These are phyloP conservation scores for Papilio elwesi DNA, from an alignment of 2,888 invertebrate genomes.

Conservation along the genomic window DNA sequence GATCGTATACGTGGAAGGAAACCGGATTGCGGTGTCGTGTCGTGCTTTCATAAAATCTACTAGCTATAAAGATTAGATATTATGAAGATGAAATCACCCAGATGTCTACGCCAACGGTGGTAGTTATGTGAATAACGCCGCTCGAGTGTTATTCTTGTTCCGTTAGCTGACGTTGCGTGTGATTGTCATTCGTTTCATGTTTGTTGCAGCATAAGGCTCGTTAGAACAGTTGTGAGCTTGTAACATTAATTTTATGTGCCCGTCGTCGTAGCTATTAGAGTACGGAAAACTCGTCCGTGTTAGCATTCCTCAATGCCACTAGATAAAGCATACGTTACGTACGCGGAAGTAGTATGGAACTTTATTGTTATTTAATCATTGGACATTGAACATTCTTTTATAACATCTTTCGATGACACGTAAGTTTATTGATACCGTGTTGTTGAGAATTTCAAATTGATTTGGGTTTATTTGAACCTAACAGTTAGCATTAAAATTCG, in stretches of 20 bases:
- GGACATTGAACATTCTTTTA: slow-evolving; percentile 56
- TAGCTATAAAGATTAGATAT: slow-evolving; percentile 53
- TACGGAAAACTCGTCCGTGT: slow-evolving; percentile 65
- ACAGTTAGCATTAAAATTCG: slow-evolving; percentile 49
- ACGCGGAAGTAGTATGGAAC: slow-evolving; percentile 70
- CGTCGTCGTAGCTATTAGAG: slow-evolving; percentile 44
- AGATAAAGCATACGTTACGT: slow-evolving; percentile 71
- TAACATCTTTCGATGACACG: not conserved
- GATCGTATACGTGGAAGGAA: slow-evolving; percentile 75
- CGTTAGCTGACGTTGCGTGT: slow-evolving; percentile 72
- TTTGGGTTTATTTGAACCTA: slow-evolving; percentile 26
- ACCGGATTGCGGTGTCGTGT: slow-evolving; percentile 70
- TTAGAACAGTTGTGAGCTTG: slow-evolving; percentile 12
- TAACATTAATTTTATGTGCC: slow-evolving; percentile 39
- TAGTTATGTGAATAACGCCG: slow-evolving; percentile 58
- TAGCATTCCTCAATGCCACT: slow-evolving; percentile 75
- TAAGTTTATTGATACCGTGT: not conserved
- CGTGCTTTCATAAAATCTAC: slow-evolving; percentile 61
- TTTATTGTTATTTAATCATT: slow-evolving; percentile 71
- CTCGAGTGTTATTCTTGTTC: slow-evolving; percentile 62
- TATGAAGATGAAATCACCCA: slow-evolving; percentile 51
- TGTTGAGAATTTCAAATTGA: not conserved
- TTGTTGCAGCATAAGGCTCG: slow-evolving; percentile 28
- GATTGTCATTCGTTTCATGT: slow-evolving; percentile 32
- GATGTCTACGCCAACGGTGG: slow-evolving; percentile 54